Percentiles rank a stretch among this genome's conserved stretches.
These are phyloP conservation scores for Turdus rufiventris DNA, from an alignment of 2,113 vertebrate species.

Conservation along the genomic window DNA sequence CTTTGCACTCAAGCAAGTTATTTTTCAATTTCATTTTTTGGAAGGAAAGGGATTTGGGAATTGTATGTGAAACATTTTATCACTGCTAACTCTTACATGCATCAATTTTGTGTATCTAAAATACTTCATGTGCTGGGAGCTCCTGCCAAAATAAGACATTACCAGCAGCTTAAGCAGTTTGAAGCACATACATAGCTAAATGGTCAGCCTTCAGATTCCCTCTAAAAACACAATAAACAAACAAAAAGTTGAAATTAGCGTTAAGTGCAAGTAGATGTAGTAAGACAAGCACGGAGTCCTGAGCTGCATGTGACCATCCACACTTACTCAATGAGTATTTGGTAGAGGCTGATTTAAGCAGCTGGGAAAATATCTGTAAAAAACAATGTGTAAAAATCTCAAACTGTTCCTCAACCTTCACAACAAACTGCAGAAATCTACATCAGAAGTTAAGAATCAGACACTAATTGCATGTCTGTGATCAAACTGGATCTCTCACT, in stretches of 20 bases:
- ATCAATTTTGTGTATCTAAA: neutral
- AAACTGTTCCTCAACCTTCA: neutral
- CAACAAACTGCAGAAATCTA: neutral
- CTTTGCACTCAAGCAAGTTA: constrained; percentile 1
- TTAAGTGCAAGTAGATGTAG: neutral
- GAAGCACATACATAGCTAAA: neutral
- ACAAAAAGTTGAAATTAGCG: neutral
- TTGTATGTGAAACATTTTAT: neutral
- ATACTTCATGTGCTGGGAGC: neutral
- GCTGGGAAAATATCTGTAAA: neutral
- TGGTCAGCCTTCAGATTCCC: neutral
- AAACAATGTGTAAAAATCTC: neutral
- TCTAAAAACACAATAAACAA: neutral
- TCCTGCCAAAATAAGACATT: neutral
- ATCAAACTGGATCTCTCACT: neutral
- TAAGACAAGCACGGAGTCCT: neutral
- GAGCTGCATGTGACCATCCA: neutral
- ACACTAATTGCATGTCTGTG: neutral
- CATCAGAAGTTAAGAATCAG: neutral
- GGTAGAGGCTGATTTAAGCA: neutral
- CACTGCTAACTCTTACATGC: neutral
- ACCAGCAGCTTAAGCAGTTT: neutral
- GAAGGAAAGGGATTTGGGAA: neutral
- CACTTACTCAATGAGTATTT: neutral
- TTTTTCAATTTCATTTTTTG: neutral